Evolutionary conservation across 2,888 invertebrate genomes (phyloP), one percentile per base, ranked within the genome.

Genomic region (Hanleya hanleyi): DNA sequence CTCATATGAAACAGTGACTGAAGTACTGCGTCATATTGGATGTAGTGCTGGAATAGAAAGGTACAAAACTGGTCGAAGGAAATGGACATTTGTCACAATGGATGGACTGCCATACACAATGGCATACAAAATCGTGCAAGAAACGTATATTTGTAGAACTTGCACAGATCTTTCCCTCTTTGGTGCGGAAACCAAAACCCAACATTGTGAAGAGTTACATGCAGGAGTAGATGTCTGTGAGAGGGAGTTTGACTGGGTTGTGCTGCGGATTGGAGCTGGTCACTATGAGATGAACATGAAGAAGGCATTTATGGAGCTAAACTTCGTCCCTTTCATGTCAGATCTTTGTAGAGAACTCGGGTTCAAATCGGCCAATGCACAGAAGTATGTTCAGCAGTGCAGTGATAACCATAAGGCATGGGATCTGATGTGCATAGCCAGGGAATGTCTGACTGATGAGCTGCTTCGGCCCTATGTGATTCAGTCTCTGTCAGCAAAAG

Each of bases 271-370:
- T 7, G 64, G 32, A n/a, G 32, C 22, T 33, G 64, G 64, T 33
- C 64, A 62, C 18, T 62, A 62, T 29, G 64, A 62, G 64, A 62
- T 62, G 64, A 62, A 32, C 32, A 22, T 62, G 32, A 26, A 32
- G 57, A 62, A 62, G 35, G 5, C 7, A 7, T 62, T 62, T 18
- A 29, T 62, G 9, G 32, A 29, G 33, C 22, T 29, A 5, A 62
- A 62, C 32, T 62, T 29, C 29, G 35, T n/a, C 7, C 29, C 33
- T 62, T 22, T 62, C 5, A 29, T 62, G 9, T 62, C 35, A 7
- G 64, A 62, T 26, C n/a, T 62, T 9, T 22, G 29, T 29, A 33
- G n/a, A 62, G 32, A n/a, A 62, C 22, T 62, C n/a, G 64, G 64
- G n/a, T 62, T 7, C 35, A 26, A 62, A 18, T 7, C 32, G 7